Evolutionary conservation across 2,113 vertebrate genomes (phyloP).

Genomic region (Indri indri): DNA sequence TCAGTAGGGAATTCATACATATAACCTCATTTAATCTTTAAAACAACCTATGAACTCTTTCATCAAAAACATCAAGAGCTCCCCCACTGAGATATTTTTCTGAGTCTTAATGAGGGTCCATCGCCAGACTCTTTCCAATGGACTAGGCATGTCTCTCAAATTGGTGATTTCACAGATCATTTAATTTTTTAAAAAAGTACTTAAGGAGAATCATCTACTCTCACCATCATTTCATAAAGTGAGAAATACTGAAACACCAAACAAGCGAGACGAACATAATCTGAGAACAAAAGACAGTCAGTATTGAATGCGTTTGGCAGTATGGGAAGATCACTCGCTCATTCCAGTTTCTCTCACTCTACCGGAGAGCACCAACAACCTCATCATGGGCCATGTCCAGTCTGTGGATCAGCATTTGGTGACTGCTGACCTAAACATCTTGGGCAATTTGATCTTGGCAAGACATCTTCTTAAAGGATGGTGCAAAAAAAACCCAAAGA

Average conservation of each 20-base stretch:
- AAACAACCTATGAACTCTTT: not conserved
- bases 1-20: not conserved
- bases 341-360: not conserved
- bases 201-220: not conserved
- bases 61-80: not conserved
- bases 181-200: not conserved
- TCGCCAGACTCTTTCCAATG: not conserved
- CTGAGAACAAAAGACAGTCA: not conserved
- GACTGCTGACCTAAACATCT: slow-evolving; percentile 24
- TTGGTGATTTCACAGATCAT: not conserved
- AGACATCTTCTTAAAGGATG: not conserved
- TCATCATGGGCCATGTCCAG: not conserved
- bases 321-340: not conserved
- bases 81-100: not conserved
- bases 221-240: not conserved
- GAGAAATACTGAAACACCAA: not conserved
- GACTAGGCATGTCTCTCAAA: not conserved
- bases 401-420: not conserved
- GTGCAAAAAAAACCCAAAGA: not conserved
- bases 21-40: not conserved
- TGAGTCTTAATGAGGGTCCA: not conserved
- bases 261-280: not conserved
- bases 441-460: slow-evolving; percentile 38
- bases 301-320: not conserved
- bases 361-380: not conserved